These are phyloP conservation scores for Drosophila pseudoananassae DNA, from an alignment of 1,140 invertebrate species.

Conservation along the genomic window DNA sequence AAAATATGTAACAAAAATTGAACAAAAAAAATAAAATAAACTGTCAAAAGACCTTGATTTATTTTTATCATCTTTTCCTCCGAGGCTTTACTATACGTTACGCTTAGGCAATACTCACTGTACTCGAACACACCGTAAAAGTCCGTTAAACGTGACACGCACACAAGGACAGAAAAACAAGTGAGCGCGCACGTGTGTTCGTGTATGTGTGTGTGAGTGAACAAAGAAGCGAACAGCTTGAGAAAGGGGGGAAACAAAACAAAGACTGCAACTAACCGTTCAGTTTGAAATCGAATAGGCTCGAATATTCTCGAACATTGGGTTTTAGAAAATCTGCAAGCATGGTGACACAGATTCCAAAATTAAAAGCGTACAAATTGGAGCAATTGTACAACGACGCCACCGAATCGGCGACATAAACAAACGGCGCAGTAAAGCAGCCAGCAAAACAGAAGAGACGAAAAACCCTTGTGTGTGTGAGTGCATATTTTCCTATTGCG, in stretches of 20 bases:
- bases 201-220: constrained; percentile 10
- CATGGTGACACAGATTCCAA: constrained; percentile 67
- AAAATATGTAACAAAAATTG: too few species aligned
- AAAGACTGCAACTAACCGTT: constrained; percentile 10
- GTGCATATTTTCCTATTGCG: constrained; percentile 52
- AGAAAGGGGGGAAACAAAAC: constrained; percentile 2
- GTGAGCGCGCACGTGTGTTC: constrained; percentile 6
- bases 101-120: constrained; percentile 20
- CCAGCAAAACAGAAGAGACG: constrained; percentile 66
- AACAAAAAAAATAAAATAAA: background rate
- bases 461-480: constrained; percentile 40
- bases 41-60: background rate
- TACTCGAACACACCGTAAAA: constrained; percentile 2
- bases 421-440: constrained; percentile 68
- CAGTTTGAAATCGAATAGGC: background rate
- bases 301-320: constrained; percentile 17
- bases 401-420: constrained; percentile 61
- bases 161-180: constrained; percentile 18
- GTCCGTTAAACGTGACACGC: constrained; percentile 49
- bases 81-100: background rate
- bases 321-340: constrained; percentile 14
- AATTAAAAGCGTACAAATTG: constrained; percentile 61
- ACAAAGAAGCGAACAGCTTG: constrained; percentile 40
- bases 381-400: constrained; percentile 49
- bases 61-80: background rate